Conservation (phyloP, 2,113 vertebrate genomes). For the Tympanuchus pallidicinctus region DNA sequence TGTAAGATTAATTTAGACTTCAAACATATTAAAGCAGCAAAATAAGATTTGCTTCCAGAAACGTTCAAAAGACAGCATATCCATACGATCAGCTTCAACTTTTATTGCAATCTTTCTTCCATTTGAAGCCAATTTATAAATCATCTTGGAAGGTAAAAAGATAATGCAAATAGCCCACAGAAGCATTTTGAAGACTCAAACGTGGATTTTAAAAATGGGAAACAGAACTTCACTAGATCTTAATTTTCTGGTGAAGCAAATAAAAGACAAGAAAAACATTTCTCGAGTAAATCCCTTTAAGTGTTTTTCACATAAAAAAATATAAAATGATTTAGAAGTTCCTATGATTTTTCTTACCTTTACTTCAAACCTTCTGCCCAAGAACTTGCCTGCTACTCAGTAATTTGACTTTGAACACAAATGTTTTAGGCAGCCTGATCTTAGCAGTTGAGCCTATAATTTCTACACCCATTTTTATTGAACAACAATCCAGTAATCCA, state of each 20-base stretch:
- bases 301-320: neutral
- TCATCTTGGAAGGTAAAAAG: neutral
- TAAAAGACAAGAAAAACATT: neutral
- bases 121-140: conserved; percentile 19
- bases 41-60: conserved; percentile 58
- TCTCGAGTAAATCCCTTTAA: neutral
- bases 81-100: conserved; percentile 12
- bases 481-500: neutral
- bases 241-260: neutral
- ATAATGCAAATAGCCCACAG: neutral
- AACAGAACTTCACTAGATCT: neutral
- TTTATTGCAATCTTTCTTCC: neutral
- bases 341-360: neutral
- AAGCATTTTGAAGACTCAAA: neutral
- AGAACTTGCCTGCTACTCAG: neutral
- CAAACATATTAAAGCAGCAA: conserved; percentile 65
- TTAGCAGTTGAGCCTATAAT: neutral
- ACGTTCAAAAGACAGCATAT: conserved; percentile 44
- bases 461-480: neutral
- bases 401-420: neutral
- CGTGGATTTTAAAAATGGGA: neutral
- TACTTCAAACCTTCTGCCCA: neutral
- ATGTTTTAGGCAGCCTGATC: neutral
- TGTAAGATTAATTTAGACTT: conserved; percentile 72
- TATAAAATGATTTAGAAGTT: neutral